Conservation (phyloP, 2,797 vertebrate species). For the Phoeniculus purpureus region DNA sequence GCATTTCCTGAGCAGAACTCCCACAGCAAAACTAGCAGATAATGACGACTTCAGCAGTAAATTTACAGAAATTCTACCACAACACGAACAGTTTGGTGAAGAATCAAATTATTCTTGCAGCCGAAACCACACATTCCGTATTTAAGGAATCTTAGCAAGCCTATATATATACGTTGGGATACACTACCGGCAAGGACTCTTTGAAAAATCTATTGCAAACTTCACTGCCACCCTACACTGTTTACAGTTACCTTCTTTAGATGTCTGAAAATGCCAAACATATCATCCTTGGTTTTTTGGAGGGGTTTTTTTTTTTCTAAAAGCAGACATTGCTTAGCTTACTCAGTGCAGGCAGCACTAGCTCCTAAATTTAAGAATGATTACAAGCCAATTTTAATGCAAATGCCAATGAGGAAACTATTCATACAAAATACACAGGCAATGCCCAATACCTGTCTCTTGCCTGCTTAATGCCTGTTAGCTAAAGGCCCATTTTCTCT, state of each 20-base stretch:
- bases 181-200: not conserved
- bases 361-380: constrained; percentile 15
- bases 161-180: not conserved
- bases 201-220: constrained; percentile 34
- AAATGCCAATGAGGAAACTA: constrained; percentile 22
- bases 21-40: constrained; percentile 10
- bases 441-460: not conserved
- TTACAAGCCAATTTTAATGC: constrained; percentile 20
- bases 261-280: constrained; percentile 18
- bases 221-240: constrained; percentile 6
- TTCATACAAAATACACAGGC: not conserved
- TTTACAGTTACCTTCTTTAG: constrained; percentile 12
- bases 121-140: not conserved
- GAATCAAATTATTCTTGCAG: not conserved
- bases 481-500: constrained; percentile 12
- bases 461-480: not conserved
- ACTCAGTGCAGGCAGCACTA: not conserved
- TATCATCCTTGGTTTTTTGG: not conserved
- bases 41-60: not conserved
- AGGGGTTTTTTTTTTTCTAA: not conserved
- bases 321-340: not conserved
- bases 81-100: not conserved
- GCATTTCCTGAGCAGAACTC: constrained; percentile 14
- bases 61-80: not conserved
- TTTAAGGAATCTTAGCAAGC: not conserved